Conservation (phyloP, 2,888 invertebrate genomes). For the Metopia argyrocephala region DNA sequence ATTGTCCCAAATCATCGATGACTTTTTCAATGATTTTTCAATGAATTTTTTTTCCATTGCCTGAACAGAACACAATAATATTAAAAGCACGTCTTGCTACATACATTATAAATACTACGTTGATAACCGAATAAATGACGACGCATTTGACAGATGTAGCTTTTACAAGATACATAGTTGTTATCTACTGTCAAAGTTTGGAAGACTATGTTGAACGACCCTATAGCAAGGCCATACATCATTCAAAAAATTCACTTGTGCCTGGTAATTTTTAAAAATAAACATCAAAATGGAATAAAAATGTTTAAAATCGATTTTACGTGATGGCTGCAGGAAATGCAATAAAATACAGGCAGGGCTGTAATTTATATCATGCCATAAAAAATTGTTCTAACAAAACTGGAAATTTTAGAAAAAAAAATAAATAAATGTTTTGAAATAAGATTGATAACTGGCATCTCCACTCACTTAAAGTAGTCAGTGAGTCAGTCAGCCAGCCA, state of each 20-base stretch:
- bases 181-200: too few relatives aligned
- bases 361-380: constrained; percentile 40
- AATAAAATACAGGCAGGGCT: constrained; percentile 6
- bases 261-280: neutral
- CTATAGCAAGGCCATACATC: neutral
- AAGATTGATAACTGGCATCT: constrained; percentile 15
- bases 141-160: too few relatives aligned
- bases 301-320: constrained; percentile 12
- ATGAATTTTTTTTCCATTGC: too few relatives aligned
- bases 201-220: too few relatives aligned
- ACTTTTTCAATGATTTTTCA: too few relatives aligned
- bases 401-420: constrained; percentile 12
- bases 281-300: neutral
- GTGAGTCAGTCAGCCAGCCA: neutral
- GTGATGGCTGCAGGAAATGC: constrained; percentile 58
- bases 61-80: too few relatives aligned
- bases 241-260: too few relatives aligned
- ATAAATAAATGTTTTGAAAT: neutral
- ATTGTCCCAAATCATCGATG: too few relatives aligned
- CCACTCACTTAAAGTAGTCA: neutral
- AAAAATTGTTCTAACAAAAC: constrained; percentile 4
- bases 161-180: too few relatives aligned
- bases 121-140: too few relatives aligned
- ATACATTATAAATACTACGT: too few relatives aligned
- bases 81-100: too few relatives aligned